Base-by-base conservation (phyloP, 2,797 vertebrate species). In the Pipistrellus nathusii region DNA sequence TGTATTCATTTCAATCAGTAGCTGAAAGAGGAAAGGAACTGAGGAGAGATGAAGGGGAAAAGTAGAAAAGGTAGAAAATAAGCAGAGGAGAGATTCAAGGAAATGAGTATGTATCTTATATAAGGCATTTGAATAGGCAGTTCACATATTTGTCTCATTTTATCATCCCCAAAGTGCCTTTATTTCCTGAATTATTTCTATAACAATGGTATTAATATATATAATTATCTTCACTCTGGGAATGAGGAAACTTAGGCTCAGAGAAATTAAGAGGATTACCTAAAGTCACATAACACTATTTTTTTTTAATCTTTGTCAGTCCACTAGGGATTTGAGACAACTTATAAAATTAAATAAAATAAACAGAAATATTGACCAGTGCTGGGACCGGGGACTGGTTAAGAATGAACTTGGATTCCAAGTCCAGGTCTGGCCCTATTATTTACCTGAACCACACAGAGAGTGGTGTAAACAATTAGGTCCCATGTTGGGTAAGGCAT, bases 201-300 rank as follows among this genome's bases (percentile, higher is more conserved):
- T 53, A 18, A 53, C 23, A 82, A 88, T 35, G 68, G 3, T 57
- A 35, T 81, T 80, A 75, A 72, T 59, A 59, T 8, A 1, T 62
- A 27, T 12, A 53, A 35, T 46, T 69, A 20, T 57, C 48, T 95
- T 20, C 23, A 12, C 53, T 90, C 84, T 78, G 2, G 7, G 53
- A 51, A n/a, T 72, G 59, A 95, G 38, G 12, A 96, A 93, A 77
- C 18, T 90, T 57, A 95, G 64, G 6, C 2, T 76, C 51, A 88
- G 35, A 80, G 51, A 93, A 78, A 91, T 78, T 35, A 32, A 66
- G 21, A 27, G 13, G 86, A 80, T 64, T 80, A 51, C 4, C 41
- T 14, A 59, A 68, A 12, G 2, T 78, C 75, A 59, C 35, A 46
- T 23, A 88, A 66, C 17, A 55, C n/a, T 64, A 30, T 25, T 38